These are phyloP conservation scores for Sanderia malayensis DNA, from an alignment of 30 jellyfish, hydroid and myxozoan genomes.

Conservation along the genomic window DNA sequence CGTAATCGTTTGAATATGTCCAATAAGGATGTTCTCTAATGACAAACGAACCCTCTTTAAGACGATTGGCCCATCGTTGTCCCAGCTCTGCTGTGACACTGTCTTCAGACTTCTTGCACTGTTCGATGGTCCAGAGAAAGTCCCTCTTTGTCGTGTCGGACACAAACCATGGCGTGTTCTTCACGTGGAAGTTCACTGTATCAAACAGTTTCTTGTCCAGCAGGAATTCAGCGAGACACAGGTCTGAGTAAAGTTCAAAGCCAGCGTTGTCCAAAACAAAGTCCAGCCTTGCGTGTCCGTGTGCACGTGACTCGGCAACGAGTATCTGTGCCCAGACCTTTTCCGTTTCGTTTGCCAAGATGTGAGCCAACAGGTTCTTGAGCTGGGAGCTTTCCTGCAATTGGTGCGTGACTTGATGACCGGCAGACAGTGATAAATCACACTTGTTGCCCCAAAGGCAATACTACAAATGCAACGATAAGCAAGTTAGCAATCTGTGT, in stretches of 20 bases:
- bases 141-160: slow-evolving; percentile 79
- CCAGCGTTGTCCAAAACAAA: slow-evolving; percentile 95
- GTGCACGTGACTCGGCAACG: slow-evolving; percentile 60
- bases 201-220: slow-evolving; percentile 75
- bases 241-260: slow-evolving; percentile 85
- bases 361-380: slow-evolving; percentile 76
- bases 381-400: slow-evolving; percentile 74
- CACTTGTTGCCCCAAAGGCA: slow-evolving; percentile 98
- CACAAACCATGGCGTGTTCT: slow-evolving; percentile 97
- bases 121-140: slow-evolving; percentile 84
- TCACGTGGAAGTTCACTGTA: slow-evolving; percentile 80
- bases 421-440: slow-evolving; percentile 91
- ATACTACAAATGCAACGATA: no score
- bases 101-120: slow-evolving; percentile 70
- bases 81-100: slow-evolving; percentile 59
- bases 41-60: slow-evolving; percentile 69
- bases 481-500: no score
- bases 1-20: slow-evolving; percentile 82
- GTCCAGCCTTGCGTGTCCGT: slow-evolving; percentile 69
- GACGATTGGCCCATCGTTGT: slow-evolving; percentile 70
- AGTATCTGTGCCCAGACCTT: slow-evolving; percentile 67
- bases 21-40: slow-evolving; percentile 74
- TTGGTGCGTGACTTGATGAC: slow-evolving; percentile 77
- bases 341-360: slow-evolving; percentile 79
- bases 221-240: slow-evolving; percentile 88